Percentiles rank a stretch among this genome's conserved stretches.
Evolutionary conservation across 2,797 vertebrate genomes (phyloP).

Genomic region (Orestias chungarensis): DNA sequence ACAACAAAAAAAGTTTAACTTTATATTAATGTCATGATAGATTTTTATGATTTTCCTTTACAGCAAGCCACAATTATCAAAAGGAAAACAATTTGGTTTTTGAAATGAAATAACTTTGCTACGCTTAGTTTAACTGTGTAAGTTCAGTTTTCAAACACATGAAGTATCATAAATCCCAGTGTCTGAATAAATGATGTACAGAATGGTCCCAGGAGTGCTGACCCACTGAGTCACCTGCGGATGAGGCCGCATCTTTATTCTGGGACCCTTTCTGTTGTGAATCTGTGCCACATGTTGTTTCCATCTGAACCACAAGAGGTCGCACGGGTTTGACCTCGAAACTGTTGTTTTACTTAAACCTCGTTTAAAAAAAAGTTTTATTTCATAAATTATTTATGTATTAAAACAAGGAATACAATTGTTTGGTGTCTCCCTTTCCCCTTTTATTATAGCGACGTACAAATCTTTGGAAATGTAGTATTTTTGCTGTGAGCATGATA

Average conservation of each 20-base stretch:
- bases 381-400: too few species aligned
- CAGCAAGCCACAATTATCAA: neutral
- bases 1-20: too few species aligned
- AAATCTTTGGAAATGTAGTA: too few species aligned
- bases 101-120: neutral
- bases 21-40: too few species aligned
- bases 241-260: constrained; percentile 65
- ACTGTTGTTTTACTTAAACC: neutral
- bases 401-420: too few species aligned
- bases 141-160: neutral
- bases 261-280: constrained; percentile 3
- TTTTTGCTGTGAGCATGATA: too few species aligned
- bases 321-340: constrained; percentile 17
- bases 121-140: neutral
- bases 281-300: constrained; percentile 30
- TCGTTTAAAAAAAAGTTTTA: too few species aligned
- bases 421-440: too few species aligned
- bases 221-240: constrained; percentile 53
- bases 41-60: neutral
- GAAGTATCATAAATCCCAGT: neutral
- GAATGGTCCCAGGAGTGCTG: constrained; percentile 49
- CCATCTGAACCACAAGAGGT: constrained; percentile 52
- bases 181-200: constrained; percentile 7
- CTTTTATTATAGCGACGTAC: too few species aligned
- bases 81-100: neutral